Evolutionary conservation across 2,888 invertebrate genomes (phyloP), one percentile per base, ranked within the genome.

Genomic region (Dicyrtoma fusca): DNA sequence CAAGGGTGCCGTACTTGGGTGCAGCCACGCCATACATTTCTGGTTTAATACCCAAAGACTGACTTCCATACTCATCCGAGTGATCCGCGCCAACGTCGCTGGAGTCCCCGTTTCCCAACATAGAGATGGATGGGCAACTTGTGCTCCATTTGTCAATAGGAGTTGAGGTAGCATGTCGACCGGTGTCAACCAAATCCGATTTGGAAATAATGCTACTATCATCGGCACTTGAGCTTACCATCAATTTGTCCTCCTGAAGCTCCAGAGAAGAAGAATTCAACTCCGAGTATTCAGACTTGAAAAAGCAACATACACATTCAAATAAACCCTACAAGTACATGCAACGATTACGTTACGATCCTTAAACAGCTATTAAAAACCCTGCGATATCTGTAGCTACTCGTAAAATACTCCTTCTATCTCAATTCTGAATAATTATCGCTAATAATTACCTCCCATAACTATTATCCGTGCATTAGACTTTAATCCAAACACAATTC

Each of bases 1-100:
- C 94, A 75, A 95, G 87, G 44, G 95, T 95, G 90, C 95, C 88
- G 82, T 53, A 72, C 21, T 72, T 65, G 44, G 68, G 68, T 45
- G 68, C 68, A 26, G 53, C 42, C 14, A 66, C 26, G 26, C 57
- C 57, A 23, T 53, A 45, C 34, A 53, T 53, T 21, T 68, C 68
- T 25, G 53, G 53, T 23, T 68, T 68, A 13, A 42, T 53, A 11
- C 34, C 34, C 3, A 47, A 65, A n/a, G 65, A 65, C 17, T 57
- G 57, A 57, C 57, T 26, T 13, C 25, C 25, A 1, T 42, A 19
- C 14, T 61, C 61, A 17, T 57, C 68, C n/a, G 55, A 53, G 2
- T 68, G 68, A 68, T 68, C 68, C 23, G n/a, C 68, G 21, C 55
- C 51, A 42, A 68, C 57, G 57, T 68, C 68, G 44, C 68, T 57